Evolutionary conservation across 2,113 vertebrate species (phyloP).

Genomic region (Mus pahari): DNA sequence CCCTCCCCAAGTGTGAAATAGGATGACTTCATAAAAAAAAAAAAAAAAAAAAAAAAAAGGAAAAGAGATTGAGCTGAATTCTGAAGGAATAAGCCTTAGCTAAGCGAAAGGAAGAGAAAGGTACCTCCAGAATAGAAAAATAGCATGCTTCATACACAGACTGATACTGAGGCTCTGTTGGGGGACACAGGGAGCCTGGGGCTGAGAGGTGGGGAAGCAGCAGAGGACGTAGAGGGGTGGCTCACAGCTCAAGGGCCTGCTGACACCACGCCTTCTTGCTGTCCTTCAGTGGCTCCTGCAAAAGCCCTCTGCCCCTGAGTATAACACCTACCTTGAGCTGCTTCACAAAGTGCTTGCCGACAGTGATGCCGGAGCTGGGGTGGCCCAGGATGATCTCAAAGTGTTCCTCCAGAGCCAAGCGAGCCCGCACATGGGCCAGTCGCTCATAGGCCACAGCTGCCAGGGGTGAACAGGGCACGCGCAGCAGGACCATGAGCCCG

Average conservation of each 20-base stretch:
- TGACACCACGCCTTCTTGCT: accelerated
- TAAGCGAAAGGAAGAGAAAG: neutral
- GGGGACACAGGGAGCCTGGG: accelerated
- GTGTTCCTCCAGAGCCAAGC: conserved; percentile 93
- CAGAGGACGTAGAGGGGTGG: too few species aligned
- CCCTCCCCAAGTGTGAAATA: too few species aligned
- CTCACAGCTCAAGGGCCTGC: accelerated
- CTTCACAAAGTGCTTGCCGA: conserved; percentile 93
- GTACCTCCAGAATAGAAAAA: neutral
- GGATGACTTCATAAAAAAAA: neutral
- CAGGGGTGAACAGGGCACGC: conserved; percentile 94
- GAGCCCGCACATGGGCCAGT: conserved; percentile 92
- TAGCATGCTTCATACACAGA: neutral
- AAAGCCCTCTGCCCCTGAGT: accelerated
- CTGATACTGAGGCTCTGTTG: accelerated
- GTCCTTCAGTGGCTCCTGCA: neutral
- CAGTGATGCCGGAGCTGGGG: conserved; percentile 89
- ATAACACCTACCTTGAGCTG: conserved; percentile 91
- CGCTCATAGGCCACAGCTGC: conserved; percentile 94
- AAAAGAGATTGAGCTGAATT: neutral
- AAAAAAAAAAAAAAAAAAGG: neutral
- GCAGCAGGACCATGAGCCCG: conserved; percentile 97
- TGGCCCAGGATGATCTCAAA: conserved; percentile 97
- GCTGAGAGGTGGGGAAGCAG: accelerated
- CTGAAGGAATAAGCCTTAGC: neutral